A percentile compares a stretch with the other conserved stretches of the same genome.
phyloP scores from a whole-genome alignment of 2,113 vertebrate genomes.

The Protomyctophum bolini region DNA sequence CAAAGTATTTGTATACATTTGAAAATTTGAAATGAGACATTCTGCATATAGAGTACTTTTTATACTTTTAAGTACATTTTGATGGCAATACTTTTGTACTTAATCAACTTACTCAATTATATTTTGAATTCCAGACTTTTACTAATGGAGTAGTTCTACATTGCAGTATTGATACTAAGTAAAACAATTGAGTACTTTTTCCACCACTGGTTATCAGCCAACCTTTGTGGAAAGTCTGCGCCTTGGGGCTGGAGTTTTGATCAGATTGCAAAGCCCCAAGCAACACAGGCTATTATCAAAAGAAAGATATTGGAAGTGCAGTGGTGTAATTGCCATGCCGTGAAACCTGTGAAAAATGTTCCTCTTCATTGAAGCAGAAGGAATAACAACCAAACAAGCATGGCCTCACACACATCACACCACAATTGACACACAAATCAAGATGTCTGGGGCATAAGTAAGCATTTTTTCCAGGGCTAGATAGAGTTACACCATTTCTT shows the following conservation, averaged over 20 bases:
- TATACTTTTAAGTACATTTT: no score
- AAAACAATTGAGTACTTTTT: no score
- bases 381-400: slow-evolving; percentile 56
- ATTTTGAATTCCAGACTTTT: no score
- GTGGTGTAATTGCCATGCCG: slow-evolving; percentile 71
- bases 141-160: no score
- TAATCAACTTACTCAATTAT: no score
- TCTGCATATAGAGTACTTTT: no score
- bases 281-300: slow-evolving; percentile 65
- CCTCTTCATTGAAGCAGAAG: slow-evolving; percentile 57
- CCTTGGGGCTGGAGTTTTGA: slow-evolving; percentile 45
- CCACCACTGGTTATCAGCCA: slow-evolving; percentile 8
- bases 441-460: slow-evolving; percentile 66
- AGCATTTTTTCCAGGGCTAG: slow-evolving; percentile 37
- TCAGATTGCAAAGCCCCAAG: slow-evolving; percentile 41
- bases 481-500: slow-evolving; percentile 39
- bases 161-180: no score
- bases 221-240: slow-evolving; percentile 39
- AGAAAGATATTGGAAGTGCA: slow-evolving; percentile 62
- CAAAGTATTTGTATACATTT: no score
- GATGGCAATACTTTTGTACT: no score
- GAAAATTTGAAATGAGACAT: no score
- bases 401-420: slow-evolving; percentile 61
- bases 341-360: slow-evolving; percentile 62
- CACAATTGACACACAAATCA: slow-evolving; percentile 55